Percentiles rank a stretch among this genome's conserved stretches.
Conservation (phyloP, 2,797 vertebrate species). For the Peromyscus nudipes region DNA sequence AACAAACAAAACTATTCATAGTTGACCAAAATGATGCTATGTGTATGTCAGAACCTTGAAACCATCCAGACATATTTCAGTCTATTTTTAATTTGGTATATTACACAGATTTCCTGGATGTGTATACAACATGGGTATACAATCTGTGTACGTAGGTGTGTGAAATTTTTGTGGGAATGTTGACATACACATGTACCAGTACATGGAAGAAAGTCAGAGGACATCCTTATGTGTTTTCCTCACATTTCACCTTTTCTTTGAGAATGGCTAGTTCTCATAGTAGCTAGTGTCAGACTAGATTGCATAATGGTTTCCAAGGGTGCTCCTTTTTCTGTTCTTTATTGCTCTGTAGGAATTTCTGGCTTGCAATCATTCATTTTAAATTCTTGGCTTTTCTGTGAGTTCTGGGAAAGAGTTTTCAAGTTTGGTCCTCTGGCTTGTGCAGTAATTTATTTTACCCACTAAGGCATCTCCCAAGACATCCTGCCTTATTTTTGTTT, state of each 20-base stretch:
- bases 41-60: background rate
- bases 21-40: background rate
- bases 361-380: background rate
- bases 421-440: background rate
- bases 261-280: background rate
- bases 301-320: too few species aligned
- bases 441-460: background rate
- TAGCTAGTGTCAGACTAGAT: background rate
- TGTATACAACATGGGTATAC: accelerated
- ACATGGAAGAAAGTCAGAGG: background rate
- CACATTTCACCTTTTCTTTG: background rate
- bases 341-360: background rate
- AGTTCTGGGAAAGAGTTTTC: background rate
- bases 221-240: background rate
- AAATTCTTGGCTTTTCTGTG: background rate
- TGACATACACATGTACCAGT: background rate
- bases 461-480: background rate
- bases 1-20: background rate
- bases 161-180: background rate
- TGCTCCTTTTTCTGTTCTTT: too few species aligned
- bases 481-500: too few species aligned
- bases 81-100: background rate
- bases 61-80: background rate
- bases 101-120: background rate
- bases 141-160: background rate